A percentile compares a stretch with the other conserved stretches of the same genome.
These are phyloP conservation scores for Drosophila serrata DNA, from an alignment of 1,140 invertebrate species.

Conservation along the genomic window DNA sequence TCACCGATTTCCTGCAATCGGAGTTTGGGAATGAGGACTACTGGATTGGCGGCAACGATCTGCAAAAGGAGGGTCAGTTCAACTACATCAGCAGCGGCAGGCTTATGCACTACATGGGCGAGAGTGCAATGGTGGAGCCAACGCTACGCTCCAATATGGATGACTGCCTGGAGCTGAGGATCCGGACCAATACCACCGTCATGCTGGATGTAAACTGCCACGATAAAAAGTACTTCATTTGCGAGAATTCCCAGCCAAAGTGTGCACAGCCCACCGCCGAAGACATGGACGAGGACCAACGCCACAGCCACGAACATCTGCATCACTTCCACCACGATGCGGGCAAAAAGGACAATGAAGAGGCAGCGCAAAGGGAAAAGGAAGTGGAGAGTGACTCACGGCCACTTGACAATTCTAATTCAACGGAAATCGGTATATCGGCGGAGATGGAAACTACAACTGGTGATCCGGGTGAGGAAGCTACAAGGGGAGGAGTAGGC, in stretches of 20 bases:
- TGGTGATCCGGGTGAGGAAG: neutral
- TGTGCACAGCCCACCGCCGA: slow-evolving; percentile 36
- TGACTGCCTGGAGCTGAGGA: slow-evolving; percentile 62
- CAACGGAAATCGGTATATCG: slow-evolving; percentile 47
- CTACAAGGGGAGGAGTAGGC: neutral
- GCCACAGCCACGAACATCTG: slow-evolving; percentile 72
- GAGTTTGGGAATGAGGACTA: slow-evolving; percentile 52
- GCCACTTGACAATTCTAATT: slow-evolving; percentile 64
- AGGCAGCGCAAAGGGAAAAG: neutral
- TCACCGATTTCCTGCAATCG: slow-evolving; percentile 18
- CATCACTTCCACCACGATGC: slow-evolving; percentile 72
- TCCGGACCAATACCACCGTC: slow-evolving; percentile 40
- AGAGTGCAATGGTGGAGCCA: slow-evolving; percentile 11
- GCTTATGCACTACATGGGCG: slow-evolving; percentile 39
- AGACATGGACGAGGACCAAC: neutral
- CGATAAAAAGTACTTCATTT: slow-evolving; percentile 66
- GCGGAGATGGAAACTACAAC: neutral
- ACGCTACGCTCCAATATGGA: slow-evolving; percentile 61
- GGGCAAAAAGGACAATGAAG: slow-evolving; percentile 11
- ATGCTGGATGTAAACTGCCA: slow-evolving; percentile 64
- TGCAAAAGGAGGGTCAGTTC: slow-evolving; percentile 59
- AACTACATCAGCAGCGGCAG: slow-evolving; percentile 59
- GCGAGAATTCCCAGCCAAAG: slow-evolving; percentile 25
- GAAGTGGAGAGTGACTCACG: slow-evolving; percentile 59
- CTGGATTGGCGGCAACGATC: slow-evolving; percentile 69